phyloP scores from a whole-genome alignment of 2,797 vertebrate species.

The Tokudaia muenninki region DNA sequence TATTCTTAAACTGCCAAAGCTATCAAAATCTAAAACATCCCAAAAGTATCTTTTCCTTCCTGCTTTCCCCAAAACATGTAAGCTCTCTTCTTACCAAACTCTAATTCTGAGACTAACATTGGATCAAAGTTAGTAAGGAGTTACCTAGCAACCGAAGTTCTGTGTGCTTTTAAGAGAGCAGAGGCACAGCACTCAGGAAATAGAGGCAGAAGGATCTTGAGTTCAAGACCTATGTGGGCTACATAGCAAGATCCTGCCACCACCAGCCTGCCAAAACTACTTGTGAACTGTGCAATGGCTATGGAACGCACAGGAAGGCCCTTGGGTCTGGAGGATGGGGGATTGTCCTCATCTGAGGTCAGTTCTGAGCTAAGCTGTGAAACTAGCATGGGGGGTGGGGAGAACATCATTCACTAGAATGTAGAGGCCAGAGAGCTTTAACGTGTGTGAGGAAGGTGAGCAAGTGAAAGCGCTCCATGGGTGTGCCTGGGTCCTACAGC shows the following conservation, averaged over 20 bases:
- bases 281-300: background rate
- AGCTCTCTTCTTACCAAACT: slow-evolving; percentile 28
- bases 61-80: slow-evolving; percentile 38
- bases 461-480: background rate
- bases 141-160: background rate
- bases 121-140: slow-evolving; percentile 26
- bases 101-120: slow-evolving; percentile 53
- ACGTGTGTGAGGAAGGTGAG: background rate
- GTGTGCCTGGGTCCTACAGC: background rate
- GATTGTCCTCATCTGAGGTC: background rate
- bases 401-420: background rate
- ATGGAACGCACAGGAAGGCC: background rate
- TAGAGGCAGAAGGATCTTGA: background rate
- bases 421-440: background rate
- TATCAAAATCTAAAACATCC: slow-evolving; percentile 49
- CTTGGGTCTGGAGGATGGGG: background rate
- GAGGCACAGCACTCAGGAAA: background rate
- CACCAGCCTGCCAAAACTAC: background rate
- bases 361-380: slow-evolving; percentile 34
- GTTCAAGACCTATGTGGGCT: background rate
- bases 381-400: background rate
- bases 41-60: slow-evolving; percentile 31
- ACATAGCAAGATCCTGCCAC: background rate
- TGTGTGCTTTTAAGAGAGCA: slow-evolving; percentile 27
- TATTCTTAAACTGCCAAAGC: slow-evolving; percentile 52